Percentiles rank a stretch among this genome's conserved stretches.
phyloP scores from a whole-genome alignment of 2,888 invertebrate genomes.

The Coenonympha arcania region DNA sequence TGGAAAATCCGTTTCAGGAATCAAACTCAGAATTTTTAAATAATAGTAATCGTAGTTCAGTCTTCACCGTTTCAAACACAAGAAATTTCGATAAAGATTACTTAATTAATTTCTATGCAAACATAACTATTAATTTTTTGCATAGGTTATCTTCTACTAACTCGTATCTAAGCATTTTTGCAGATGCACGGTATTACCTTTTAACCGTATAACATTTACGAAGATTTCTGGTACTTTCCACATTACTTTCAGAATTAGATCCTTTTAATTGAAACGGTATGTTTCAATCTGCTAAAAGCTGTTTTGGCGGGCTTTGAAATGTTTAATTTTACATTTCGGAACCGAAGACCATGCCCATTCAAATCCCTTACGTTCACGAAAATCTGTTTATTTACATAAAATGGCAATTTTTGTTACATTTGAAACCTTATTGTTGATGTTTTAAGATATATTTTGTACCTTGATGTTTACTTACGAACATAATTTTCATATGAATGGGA shows the following conservation, averaged over 20 bases:
- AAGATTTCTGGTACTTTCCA: conserved; percentile 18
- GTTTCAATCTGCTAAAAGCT: conserved; percentile 50
- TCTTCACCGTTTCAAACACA: no score
- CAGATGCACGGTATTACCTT: not conserved
- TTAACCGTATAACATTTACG: not conserved
- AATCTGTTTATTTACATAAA: conserved; percentile 9
- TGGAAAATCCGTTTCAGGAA: no score
- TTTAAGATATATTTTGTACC: not conserved
- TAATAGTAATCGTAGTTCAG: no score
- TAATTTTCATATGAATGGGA: not conserved
- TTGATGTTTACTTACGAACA: not conserved
- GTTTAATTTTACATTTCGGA: conserved; percentile 34
- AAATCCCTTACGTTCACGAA: conserved; percentile 10
- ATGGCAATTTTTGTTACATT: not conserved
- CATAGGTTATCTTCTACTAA: no score
- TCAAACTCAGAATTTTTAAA: no score
- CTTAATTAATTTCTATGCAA: no score
- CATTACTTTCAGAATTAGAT: conserved; percentile 23
- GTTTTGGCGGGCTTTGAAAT: conserved; percentile 37
- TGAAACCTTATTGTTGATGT: not conserved
- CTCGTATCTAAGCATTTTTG: not conserved
- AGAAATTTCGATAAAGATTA: no score
- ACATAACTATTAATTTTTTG: no score
- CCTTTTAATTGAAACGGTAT: conserved; percentile 26
- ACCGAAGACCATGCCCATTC: conserved; percentile 17